Percentiles rank a stretch among this genome's conserved stretches.
phyloP scores from a whole-genome alignment of 2,888 invertebrate species.

The Drosophila anomalata region DNA sequence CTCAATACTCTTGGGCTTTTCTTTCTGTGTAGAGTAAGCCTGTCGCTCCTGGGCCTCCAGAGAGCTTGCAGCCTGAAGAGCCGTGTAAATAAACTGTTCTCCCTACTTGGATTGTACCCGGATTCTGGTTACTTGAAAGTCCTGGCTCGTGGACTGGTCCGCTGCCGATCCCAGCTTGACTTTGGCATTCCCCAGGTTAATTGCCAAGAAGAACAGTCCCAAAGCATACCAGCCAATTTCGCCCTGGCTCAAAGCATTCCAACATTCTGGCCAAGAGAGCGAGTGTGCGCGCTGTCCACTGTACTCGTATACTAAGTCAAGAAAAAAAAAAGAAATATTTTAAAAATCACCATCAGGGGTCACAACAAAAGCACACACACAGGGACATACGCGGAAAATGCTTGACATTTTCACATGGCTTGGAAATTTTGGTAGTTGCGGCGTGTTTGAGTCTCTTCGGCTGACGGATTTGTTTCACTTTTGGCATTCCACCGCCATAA shows the following conservation, averaged over 20 bases:
- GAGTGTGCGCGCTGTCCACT: slow-evolving; percentile 36
- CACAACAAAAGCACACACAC: slow-evolving; percentile 14
- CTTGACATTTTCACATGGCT: slow-evolving; percentile 57
- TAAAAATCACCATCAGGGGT: slow-evolving; percentile 17
- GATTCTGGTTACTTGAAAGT: slow-evolving; percentile 14
- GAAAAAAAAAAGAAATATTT: slow-evolving; percentile 5
- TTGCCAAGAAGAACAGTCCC: slow-evolving; percentile 37
- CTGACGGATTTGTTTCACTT: slow-evolving; percentile 18
- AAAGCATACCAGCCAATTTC: slow-evolving; percentile 51
- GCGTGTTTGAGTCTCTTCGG: slow-evolving; percentile 39
- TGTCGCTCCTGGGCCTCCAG: background rate
- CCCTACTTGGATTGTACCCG: slow-evolving; percentile 43
- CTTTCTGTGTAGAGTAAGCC: background rate
- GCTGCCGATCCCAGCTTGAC: slow-evolving; percentile 25
- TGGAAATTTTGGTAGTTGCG: slow-evolving; percentile 27
- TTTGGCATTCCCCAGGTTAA: slow-evolving; percentile 56
- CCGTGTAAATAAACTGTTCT: slow-evolving; percentile 57
- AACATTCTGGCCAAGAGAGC: slow-evolving; percentile 14
- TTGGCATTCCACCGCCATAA: slow-evolving; percentile 20
- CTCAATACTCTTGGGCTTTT: background rate
- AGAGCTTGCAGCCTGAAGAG: slow-evolving; percentile 10
- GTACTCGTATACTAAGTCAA: slow-evolving; percentile 7
- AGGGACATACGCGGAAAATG: slow-evolving; percentile 33
- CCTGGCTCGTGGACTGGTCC: background rate
- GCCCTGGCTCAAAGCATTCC: slow-evolving; percentile 44